Base-by-base conservation (phyloP, 2,797 vertebrate genomes). In the Sebastolobus alascanus region DNA sequence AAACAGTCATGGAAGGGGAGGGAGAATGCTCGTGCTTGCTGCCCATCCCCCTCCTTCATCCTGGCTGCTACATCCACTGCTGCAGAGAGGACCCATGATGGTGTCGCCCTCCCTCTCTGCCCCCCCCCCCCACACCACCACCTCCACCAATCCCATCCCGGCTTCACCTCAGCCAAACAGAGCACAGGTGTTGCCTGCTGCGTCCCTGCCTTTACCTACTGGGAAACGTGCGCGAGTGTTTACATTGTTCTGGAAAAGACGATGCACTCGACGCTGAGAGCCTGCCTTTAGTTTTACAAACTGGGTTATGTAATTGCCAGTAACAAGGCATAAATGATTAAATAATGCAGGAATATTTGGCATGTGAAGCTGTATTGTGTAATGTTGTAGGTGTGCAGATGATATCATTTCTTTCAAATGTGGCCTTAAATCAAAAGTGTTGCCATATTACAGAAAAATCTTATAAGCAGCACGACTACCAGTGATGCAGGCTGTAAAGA, bases 61-160 rank as follows among this genome's bases (percentile, higher is more conserved):
- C 83, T 59, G 77, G 61, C 84, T 86, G 83, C 86, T 90, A 63
- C 78, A 79, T 84, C 85, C 79, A 76, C 77, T 91, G 80, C 93
- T 92, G 93, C 93, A 94, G 90, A 92, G 90, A 87, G 61, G 70
- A 67, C 77, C 81, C 54, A 70, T 67, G 78, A 87, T 87, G 87
- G 82, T 77, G 79, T 78, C 9, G 31, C 84, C 84, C 84, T 58
- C 85, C 80, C 82, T 65, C 68, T 64, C 25, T 50, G 7, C 50
- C 25, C 50, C 71, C 73, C 18, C 18, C 7, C 46, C 18, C 18
- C 7, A 16, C 18, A 46, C 43, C 43, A 12, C 70, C 63, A 25
- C 61, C 81, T 79, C 89, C 82, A 86, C 90, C 93, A 90, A 93
- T 90, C 89, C 74, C 65, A 77, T 76, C 72, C 46, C 56, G 22